Percentiles rank a stretch among this genome's conserved stretches.
Evolutionary conservation across 2,888 invertebrate species (phyloP).

Genomic region (Antheraea assamensis): DNA sequence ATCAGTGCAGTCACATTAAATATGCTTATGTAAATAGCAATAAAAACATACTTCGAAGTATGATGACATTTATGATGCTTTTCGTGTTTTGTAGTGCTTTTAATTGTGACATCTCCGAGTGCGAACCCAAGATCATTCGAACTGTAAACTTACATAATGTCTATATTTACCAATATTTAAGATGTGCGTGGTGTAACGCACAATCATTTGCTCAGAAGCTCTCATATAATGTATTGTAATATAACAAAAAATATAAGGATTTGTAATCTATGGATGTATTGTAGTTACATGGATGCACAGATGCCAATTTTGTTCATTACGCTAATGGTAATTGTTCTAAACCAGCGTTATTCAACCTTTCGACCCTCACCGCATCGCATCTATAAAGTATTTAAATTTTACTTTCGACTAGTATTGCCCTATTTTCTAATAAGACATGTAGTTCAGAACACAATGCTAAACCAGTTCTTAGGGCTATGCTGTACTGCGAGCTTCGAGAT

Average conservation of each 20-base stretch:
- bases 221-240: not conserved
- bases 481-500: too few relatives aligned
- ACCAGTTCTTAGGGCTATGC: not conserved
- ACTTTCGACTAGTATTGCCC: not conserved
- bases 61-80: not conserved
- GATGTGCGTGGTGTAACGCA: not conserved
- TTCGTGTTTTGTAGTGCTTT: not conserved
- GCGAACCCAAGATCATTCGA: not conserved
- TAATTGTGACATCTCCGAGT: not conserved
- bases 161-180: not conserved
- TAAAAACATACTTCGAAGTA: not conserved
- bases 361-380: not conserved
- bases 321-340: conserved; percentile 7
- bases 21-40: too few relatives aligned
- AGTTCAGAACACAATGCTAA: not conserved
- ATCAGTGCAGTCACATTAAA: too few relatives aligned
- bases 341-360: not conserved
- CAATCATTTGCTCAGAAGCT: not conserved
- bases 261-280: not conserved
- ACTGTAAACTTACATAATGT: not conserved
- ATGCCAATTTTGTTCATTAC: conserved; percentile 1
- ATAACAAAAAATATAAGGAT: not conserved
- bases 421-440: not conserved
- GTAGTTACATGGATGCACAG: not conserved
- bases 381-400: not conserved